Conservation (phyloP, 2,888 invertebrate species). For the Gisinianus flammeolus region DNA sequence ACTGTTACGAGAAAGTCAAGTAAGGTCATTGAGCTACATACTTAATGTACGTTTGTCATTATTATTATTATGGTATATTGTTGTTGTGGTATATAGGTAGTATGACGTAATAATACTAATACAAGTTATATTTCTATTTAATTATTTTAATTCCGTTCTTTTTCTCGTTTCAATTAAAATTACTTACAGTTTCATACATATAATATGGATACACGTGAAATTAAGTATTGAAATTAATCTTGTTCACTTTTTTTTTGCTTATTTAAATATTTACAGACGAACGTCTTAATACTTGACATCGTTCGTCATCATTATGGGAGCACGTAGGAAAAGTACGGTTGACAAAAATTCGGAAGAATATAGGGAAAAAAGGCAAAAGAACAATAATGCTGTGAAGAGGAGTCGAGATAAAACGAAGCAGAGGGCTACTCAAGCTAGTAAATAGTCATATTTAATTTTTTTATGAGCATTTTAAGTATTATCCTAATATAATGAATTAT, state of each 20-base stretch:
- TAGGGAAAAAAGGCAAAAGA: slow-evolving; percentile 74
- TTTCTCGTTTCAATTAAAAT: not conserved
- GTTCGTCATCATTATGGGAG: slow-evolving; percentile 12
- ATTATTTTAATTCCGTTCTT: not conserved
- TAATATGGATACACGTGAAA: not conserved
- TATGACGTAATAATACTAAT: not conserved
- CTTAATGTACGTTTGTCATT: not conserved
- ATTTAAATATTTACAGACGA: not conserved
- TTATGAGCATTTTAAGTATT: too few relatives aligned
- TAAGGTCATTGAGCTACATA: not conserved
- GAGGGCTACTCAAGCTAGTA: slow-evolving; percentile 29
- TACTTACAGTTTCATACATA: too few relatives aligned
- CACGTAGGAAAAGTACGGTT: slow-evolving; percentile 26
- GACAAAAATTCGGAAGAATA: slow-evolving; percentile 69
- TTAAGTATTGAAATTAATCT: not conserved
- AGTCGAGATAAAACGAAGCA: slow-evolving; percentile 71
- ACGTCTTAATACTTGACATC: not conserved
- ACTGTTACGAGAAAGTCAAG: too few relatives aligned
- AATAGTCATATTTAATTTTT: too few relatives aligned
- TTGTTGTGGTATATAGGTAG: not conserved
- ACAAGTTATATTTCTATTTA: not conserved
- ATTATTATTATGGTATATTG: not conserved
- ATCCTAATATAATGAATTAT: too few relatives aligned
- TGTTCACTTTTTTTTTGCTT: not conserved
- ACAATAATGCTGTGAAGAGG: slow-evolving; percentile 84